A percentile compares a stretch with the other conserved stretches of the same genome.
phyloP scores from a whole-genome alignment of 2,797 vertebrate species.

The Naso thynnoides region DNA sequence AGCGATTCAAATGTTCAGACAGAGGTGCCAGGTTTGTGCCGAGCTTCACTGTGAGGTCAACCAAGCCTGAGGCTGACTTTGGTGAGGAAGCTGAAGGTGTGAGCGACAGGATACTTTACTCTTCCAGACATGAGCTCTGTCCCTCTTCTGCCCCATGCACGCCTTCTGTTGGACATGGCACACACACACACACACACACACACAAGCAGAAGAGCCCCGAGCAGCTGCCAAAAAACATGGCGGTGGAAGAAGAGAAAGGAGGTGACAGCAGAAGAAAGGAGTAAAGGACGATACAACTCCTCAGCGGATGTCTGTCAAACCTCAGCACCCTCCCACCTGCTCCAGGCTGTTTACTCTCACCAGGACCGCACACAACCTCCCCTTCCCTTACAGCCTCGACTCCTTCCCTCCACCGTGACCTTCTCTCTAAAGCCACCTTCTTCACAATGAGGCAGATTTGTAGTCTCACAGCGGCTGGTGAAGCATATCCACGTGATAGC shows the following conservation, averaged over 20 bases:
- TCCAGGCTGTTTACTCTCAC: slow-evolving; percentile 14
- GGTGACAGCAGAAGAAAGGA: slow-evolving; percentile 26
- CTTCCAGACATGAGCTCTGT: slow-evolving; percentile 31
- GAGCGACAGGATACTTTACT: slow-evolving; percentile 34
- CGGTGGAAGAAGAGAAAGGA: neutral
- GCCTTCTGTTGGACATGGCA: neutral
- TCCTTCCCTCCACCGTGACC: slow-evolving; percentile 20
- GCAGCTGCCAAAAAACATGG: slow-evolving; percentile 41
- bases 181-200: neutral
- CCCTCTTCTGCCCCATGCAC: neutral
- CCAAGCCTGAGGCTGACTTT: slow-evolving; percentile 10
- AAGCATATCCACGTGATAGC: slow-evolving; percentile 19
- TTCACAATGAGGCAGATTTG: slow-evolving; percentile 34
- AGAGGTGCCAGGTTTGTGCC: slow-evolving; percentile 11
- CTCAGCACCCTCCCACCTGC: neutral
- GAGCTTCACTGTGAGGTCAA: neutral
- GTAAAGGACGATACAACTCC: slow-evolving; percentile 2
- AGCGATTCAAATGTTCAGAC: slow-evolving; percentile 31
- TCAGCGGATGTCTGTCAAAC: slow-evolving; percentile 20
- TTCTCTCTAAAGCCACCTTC: slow-evolving; percentile 25
- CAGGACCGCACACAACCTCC: neutral
- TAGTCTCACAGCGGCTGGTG: slow-evolving; percentile 20
- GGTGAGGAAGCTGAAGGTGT: slow-evolving; percentile 36
- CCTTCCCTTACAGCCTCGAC: slow-evolving; percentile 2
- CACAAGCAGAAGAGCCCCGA: slow-evolving; percentile 14